A percentile compares a stretch with the other conserved stretches of the same genome.
phyloP scores from a whole-genome alignment of 2,888 invertebrate genomes.

The Apoderus coryli region DNA sequence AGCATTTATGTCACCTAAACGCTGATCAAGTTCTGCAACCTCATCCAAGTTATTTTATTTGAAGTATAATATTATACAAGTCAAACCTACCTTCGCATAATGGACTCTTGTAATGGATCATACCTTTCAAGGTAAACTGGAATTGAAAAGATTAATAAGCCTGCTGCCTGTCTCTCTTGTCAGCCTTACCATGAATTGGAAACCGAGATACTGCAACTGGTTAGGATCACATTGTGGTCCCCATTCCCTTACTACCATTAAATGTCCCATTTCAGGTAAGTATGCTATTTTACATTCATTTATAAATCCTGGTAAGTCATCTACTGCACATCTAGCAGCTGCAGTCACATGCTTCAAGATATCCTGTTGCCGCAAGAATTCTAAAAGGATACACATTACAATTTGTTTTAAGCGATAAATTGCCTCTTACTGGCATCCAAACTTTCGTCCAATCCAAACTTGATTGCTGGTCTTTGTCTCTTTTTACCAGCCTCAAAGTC shows the following conservation, averaged over 20 bases:
- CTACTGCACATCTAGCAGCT: constrained; percentile 55
- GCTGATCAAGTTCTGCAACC: constrained; percentile 52
- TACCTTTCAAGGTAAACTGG: constrained; percentile 27
- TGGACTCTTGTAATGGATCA: constrained; percentile 31
- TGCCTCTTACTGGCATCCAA: constrained; percentile 53
- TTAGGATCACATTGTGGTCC: constrained; percentile 38
- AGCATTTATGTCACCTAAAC: constrained; percentile 63
- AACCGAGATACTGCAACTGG: constrained; percentile 45
- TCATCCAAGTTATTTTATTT: constrained; percentile 4
- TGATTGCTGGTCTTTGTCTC: constrained; percentile 55
- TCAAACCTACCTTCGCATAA: constrained; percentile 28
- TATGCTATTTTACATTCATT: constrained; percentile 52
- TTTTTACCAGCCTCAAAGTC: constrained; percentile 44
- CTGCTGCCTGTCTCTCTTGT: too few species aligned
- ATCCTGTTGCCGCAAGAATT: constrained; percentile 51
- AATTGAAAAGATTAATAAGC: too few species aligned
- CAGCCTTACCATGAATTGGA: constrained; percentile 53
- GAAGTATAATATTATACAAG: constrained; percentile 9
- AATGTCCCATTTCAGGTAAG: constrained; percentile 63
- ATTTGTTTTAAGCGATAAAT: constrained; percentile 4
- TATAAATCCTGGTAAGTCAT: constrained; percentile 50
- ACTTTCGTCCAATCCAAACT: constrained; percentile 56
- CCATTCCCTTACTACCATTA: constrained; percentile 61
- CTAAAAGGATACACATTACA: constrained; percentile 33
- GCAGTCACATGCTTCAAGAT: constrained; percentile 58